These are phyloP conservation scores for Prionailurus viverrinus DNA, from an alignment of 2,113 vertebrate species.

Conservation along the genomic window DNA sequence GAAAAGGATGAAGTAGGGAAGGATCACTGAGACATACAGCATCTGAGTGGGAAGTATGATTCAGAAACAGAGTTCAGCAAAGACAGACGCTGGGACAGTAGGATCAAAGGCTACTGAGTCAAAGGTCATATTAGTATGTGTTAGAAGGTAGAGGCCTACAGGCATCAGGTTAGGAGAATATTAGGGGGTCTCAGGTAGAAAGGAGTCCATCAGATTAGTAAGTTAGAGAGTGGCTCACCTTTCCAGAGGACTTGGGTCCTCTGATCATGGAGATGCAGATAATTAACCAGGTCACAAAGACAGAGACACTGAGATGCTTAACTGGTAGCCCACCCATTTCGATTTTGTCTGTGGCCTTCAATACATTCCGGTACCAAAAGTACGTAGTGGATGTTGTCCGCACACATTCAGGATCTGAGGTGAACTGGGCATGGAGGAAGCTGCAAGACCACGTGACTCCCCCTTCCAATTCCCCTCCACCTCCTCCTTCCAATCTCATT, in stretches of 20 bases:
- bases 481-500: not conserved
- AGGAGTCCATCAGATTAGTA: too few relatives aligned
- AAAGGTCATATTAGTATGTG: not conserved
- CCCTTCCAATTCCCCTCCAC: not conserved
- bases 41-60: conserved; percentile 27
- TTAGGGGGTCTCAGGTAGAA: not conserved
- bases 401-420: conserved; percentile 85
- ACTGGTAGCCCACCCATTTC: conserved; percentile 86
- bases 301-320: conserved; percentile 85
- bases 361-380: conserved; percentile 92
- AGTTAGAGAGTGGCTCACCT: conserved; percentile 84
- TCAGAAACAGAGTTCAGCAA: not conserved
- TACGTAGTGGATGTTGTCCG: conserved; percentile 88
- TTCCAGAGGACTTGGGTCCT: conserved; percentile 92
- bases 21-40: conserved; percentile 71
- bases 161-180: not conserved
- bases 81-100: not conserved
- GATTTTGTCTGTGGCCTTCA: conserved; percentile 90
- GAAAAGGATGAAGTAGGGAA: conserved; percentile 91
- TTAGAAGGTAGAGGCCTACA: not conserved
- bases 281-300: conserved; percentile 89
- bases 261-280: conserved; percentile 91
- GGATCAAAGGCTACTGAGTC: not conserved
- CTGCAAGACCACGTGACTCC: not conserved
- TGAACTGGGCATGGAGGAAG: conserved; percentile 16